phyloP scores from a whole-genome alignment of 35 echinoderm and acorn worm species.

The Apostichopus parvimensis region DNA sequence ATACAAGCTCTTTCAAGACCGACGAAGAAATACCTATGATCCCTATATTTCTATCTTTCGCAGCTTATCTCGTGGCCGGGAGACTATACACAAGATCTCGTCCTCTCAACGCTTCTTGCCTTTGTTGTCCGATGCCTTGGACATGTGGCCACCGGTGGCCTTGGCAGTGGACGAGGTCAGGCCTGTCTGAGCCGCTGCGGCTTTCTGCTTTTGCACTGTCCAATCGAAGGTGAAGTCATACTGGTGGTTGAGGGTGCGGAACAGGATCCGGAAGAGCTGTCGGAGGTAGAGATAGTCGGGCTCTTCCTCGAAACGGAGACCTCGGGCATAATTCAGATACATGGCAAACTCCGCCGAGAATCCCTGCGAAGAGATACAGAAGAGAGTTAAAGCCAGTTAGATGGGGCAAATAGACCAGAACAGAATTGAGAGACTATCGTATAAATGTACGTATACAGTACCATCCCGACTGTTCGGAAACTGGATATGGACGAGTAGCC shows the following conservation, averaged over 20 bases:
- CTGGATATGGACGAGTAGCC: too few relatives aligned
- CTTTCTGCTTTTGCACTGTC: slow-evolving; percentile 72
- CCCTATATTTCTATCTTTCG: neutral
- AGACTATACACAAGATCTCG: neutral
- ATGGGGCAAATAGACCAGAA: neutral
- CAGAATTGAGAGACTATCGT: too few relatives aligned
- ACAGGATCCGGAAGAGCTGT: slow-evolving; percentile 96
- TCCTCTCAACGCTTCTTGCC: slow-evolving; percentile 54
- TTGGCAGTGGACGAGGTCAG: slow-evolving; percentile 31
- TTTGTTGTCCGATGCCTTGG: slow-evolving; percentile 47
- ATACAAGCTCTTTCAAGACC: neutral
- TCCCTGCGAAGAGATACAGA: slow-evolving; percentile 45
- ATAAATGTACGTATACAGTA: too few relatives aligned
- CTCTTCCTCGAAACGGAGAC: slow-evolving; percentile 92
- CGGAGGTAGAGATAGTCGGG: slow-evolving; percentile 96
- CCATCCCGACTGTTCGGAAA: too few relatives aligned
- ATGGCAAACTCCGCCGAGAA: slow-evolving; percentile 99
- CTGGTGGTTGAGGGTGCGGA: slow-evolving; percentile 97
- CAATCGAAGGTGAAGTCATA: slow-evolving; percentile 99
- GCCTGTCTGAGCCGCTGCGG: slow-evolving; percentile 20
- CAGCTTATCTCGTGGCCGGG: neutral
- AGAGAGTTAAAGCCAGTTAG: neutral
- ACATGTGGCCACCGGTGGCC: neutral
- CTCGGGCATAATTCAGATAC: slow-evolving; percentile 95
- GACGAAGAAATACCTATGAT: slow-evolving; percentile 3